Evolutionary conservation across 2,113 vertebrate species (phyloP), one percentile per base, ranked within the genome.

Genomic region (Oryzias javanicus): DNA sequence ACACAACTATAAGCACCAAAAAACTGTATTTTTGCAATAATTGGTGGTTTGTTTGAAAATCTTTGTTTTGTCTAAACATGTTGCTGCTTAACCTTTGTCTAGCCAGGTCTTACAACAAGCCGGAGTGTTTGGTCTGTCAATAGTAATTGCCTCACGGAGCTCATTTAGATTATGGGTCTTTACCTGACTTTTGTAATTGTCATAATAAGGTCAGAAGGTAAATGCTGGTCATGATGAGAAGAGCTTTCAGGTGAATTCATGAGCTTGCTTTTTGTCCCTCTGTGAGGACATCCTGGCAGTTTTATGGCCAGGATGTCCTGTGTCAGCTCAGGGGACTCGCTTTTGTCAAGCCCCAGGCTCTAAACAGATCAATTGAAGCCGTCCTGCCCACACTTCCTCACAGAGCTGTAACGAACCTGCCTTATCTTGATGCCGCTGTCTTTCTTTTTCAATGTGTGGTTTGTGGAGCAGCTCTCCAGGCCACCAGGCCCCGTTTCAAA

Each of bases 251-350:
- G 66, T 53, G 63, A 76, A 72, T 74, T 55, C 57, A 72, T 85
- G 80, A 84, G 78, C 82, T 80, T 78, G 54, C 44, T 35, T 51
- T 44, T 53, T 67, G 61, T 79, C 66, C 85, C 68, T 48, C 24
- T 27, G 49, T 74, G 70, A 81, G 75, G 61, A 78, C 4, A 24
- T 84, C 81, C 74, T 80, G 72, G 69, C 74, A 48, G 76, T 79
- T 85, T 87, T 86, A 86, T 83, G 76, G 74, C 70, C 80, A 83
- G 83, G 83, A 86, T 64, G 78, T 87, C 83, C 83, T 87, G 81
- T 81, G 63, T 83, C 72, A 56, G 55, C 54, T 71, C 63, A 73
- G 55, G 67, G 70, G 66, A 46, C 58, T 70, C 69, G 56, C 53
- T 72, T 64, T 80, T 83, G 85, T 86, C 56, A 46, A 61, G 66